Evolutionary conservation across 2,888 invertebrate genomes (phyloP).

Genomic region (Neoascia interrupta): DNA sequence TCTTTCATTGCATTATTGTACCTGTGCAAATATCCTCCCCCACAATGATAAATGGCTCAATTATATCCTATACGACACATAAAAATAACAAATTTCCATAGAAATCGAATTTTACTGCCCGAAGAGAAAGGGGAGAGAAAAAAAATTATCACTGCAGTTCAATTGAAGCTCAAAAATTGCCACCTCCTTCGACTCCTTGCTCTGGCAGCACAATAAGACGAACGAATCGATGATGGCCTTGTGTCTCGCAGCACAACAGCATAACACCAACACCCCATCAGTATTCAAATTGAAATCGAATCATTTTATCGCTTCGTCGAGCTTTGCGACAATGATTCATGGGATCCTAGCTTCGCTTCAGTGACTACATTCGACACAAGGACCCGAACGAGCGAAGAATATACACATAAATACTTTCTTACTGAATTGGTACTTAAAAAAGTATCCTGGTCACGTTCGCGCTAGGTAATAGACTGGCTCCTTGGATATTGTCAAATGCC

Average conservation of each 20-base stretch:
- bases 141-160: constrained; percentile 62
- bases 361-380: constrained; percentile 37
- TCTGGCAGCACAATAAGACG: not conserved
- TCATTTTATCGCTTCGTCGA: constrained; percentile 65
- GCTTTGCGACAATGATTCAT: constrained; percentile 58
- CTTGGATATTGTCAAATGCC: constrained; percentile 28
- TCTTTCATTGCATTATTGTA: not conserved
- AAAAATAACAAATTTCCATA: constrained; percentile 41
- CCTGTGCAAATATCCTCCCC: constrained; percentile 17
- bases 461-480: constrained; percentile 37
- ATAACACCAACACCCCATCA: constrained; percentile 8
- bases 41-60: constrained; percentile 43
- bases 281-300: constrained; percentile 65
- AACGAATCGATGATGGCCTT: constrained; percentile 34
- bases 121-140: too few species aligned
- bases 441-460: constrained; percentile 29
- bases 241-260: constrained; percentile 12
- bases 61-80: constrained; percentile 37
- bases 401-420: constrained; percentile 22
- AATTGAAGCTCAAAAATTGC: constrained; percentile 33
- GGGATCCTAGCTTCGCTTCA: constrained; percentile 32
- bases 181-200: constrained; percentile 14
- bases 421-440: constrained; percentile 32
- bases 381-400: constrained; percentile 11
- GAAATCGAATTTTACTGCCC: constrained; percentile 49